Evolutionary conservation across 2,113 vertebrate genomes (phyloP).

Genomic region (Pterocles burchelli): DNA sequence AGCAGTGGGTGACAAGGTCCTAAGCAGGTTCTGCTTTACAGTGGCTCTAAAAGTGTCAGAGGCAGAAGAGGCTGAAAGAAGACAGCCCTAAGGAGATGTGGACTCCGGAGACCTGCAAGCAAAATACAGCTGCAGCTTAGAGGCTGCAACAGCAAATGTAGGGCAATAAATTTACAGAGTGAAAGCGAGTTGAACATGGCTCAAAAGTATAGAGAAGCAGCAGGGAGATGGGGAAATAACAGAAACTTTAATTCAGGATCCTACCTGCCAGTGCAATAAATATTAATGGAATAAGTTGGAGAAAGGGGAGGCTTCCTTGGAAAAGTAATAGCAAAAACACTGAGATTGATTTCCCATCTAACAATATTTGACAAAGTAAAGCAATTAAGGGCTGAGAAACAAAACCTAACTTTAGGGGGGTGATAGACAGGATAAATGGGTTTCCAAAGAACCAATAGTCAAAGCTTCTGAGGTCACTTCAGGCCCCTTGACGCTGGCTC

Average conservation of each 20-base stretch:
- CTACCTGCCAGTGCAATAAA: constrained; percentile 31
- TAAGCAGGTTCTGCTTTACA: neutral
- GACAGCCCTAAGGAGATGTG: neutral
- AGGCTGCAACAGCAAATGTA: constrained; percentile 20
- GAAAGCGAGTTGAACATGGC: neutral
- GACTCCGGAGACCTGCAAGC: neutral
- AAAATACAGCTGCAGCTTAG: constrained; percentile 7
- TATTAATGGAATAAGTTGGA: constrained; percentile 17
- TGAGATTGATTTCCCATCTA: constrained; percentile 46
- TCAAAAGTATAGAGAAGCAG: constrained; percentile 27
- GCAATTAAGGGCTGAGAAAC: neutral
- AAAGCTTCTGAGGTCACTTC: neutral
- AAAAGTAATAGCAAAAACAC: neutral
- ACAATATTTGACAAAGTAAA: constrained; percentile 11
- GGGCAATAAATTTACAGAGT: constrained; percentile 6
- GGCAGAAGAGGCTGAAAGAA: neutral
- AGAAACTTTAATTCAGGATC: constrained; percentile 27
- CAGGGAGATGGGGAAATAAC: neutral
- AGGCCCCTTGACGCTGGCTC: neutral
- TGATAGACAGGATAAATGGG: neutral
- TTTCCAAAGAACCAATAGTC: constrained; percentile 14
- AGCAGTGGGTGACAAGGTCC: neutral
- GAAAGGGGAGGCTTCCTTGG: neutral
- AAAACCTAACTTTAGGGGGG: neutral
- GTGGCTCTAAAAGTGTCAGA: neutral